phyloP scores from a whole-genome alignment of 2,888 invertebrate genomes.

The Chirona hameri region DNA sequence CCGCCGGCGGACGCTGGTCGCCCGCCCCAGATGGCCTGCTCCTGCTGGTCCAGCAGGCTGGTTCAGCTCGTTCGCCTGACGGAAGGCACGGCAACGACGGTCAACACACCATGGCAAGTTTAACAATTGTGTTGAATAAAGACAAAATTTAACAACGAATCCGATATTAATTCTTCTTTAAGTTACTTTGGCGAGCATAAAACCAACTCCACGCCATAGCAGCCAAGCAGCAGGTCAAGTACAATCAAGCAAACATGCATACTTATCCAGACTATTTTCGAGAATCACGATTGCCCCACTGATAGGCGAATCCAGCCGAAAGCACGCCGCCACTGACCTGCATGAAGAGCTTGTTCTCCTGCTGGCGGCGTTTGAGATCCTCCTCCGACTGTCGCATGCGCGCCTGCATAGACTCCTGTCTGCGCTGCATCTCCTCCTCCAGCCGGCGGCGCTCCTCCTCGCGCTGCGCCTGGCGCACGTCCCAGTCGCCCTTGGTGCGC shows the following conservation, averaged over 20 bases:
- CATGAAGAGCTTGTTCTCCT: constrained; percentile 82
- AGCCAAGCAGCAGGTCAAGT: too few relatives aligned
- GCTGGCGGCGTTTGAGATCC: constrained; percentile 72
- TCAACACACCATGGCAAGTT: too few relatives aligned
- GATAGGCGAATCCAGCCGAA: too few relatives aligned
- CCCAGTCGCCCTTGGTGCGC: constrained; percentile 78
- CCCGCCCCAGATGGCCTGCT: constrained; percentile 55
- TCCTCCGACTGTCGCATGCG: constrained; percentile 76
- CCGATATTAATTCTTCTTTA: too few relatives aligned
- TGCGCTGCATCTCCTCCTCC: constrained; percentile 58
- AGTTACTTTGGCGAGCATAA: too few relatives aligned
- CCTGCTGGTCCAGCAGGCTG: constrained; percentile 65
- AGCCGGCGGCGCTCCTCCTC: constrained; percentile 67
- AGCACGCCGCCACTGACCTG: too few relatives aligned
- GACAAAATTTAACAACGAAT: too few relatives aligned
- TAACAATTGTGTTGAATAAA: not conserved
- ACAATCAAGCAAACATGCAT: too few relatives aligned
- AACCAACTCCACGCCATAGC: too few relatives aligned
- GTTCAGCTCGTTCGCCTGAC: constrained; percentile 50
- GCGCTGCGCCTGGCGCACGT: constrained; percentile 73
- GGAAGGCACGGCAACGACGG: not conserved
- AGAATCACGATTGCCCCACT: too few relatives aligned
- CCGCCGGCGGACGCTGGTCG: not conserved
- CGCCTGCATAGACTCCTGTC: constrained; percentile 71
- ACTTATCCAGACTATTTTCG: too few relatives aligned